Conservation (phyloP, 1,140 invertebrate species). For the Drosophila parvula region DNA sequence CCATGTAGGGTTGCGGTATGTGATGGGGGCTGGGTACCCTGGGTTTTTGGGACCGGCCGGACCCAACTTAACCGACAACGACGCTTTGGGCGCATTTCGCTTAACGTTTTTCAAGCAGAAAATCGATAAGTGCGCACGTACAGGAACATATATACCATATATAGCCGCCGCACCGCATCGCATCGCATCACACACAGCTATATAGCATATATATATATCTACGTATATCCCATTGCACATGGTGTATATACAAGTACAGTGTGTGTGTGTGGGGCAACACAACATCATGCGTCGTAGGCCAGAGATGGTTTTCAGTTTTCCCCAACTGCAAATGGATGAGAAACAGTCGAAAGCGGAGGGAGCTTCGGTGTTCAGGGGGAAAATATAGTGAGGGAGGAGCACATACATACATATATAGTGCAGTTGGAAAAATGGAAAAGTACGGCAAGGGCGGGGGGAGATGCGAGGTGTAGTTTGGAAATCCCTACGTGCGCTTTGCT, state of each 20-base stretch:
- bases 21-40: slow-evolving; percentile 25
- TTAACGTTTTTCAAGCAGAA: slow-evolving; percentile 60
- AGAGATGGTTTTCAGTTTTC: slow-evolving; percentile 49
- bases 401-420: slow-evolving; percentile 1
- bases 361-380: not conserved
- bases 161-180: slow-evolving; percentile 12
- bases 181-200: slow-evolving; percentile 16
- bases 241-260: slow-evolving; percentile 16
- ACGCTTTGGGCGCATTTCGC: slow-evolving; percentile 58
- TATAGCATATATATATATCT: slow-evolving; percentile 21
- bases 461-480: slow-evolving; percentile 14
- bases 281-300: slow-evolving; percentile 57
- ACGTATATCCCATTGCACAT: slow-evolving; percentile 27
- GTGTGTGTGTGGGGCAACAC: slow-evolving; percentile 32
- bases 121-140: slow-evolving; percentile 63
- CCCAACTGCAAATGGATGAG: slow-evolving; percentile 40
- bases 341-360: slow-evolving; percentile 37
- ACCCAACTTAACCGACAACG: slow-evolving; percentile 38
- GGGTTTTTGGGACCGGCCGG: slow-evolving; percentile 33
- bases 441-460: not conserved
- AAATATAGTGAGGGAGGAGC: not conserved
- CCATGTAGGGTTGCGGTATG: slow-evolving; percentile 15
- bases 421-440: slow-evolving; percentile 13
- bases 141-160: slow-evolving; percentile 48
- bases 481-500: slow-evolving; percentile 69